A percentile compares a stretch with the other conserved stretches of the same genome.
Conservation (phyloP, 2,113 vertebrate genomes). For the Ariopsis seemanni region DNA sequence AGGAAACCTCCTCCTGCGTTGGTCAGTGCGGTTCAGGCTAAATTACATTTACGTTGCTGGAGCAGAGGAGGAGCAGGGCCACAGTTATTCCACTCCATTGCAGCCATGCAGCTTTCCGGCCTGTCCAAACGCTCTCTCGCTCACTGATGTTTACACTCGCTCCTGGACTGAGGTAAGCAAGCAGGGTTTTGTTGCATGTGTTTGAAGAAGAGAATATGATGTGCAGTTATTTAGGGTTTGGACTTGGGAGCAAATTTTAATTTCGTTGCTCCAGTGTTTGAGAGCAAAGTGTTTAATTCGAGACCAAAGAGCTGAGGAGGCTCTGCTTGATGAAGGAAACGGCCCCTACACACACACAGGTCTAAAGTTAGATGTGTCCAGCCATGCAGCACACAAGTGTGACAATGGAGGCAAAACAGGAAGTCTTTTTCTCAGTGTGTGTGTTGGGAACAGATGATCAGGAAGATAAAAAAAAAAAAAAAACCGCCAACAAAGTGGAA, state of each 20-base stretch:
- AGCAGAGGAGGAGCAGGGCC: not conserved
- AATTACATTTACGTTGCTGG: constrained; percentile 35
- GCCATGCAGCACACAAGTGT: constrained; percentile 76
- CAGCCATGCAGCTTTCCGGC: constrained; percentile 17
- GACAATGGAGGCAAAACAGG: constrained; percentile 97
- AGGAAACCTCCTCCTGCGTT: constrained; percentile 39
- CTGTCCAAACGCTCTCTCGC: not conserved
- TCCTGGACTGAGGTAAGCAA: constrained; percentile 5
- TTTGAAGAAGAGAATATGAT: not conserved
- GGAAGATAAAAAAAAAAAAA: constrained; percentile 85
- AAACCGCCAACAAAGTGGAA: constrained; percentile 86
- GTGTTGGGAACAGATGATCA: constrained; percentile 93
- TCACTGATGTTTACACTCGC: not conserved
- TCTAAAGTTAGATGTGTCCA: constrained; percentile 86
- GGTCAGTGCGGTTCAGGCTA: constrained; percentile 31
- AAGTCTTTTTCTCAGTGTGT: constrained; percentile 88
- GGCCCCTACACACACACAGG: constrained; percentile 24
- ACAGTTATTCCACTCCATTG: not conserved
- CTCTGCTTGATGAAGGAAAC: not conserved
- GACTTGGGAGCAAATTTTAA: not conserved
- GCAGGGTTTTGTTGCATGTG: not conserved
- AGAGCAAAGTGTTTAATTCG: not conserved
- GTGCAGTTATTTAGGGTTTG: not conserved
- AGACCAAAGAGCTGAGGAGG: not conserved
- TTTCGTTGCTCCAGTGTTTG: not conserved